These are phyloP conservation scores for Acanthosepion lycidas DNA, from an alignment of 2,888 invertebrate species.

Conservation along the genomic window DNA sequence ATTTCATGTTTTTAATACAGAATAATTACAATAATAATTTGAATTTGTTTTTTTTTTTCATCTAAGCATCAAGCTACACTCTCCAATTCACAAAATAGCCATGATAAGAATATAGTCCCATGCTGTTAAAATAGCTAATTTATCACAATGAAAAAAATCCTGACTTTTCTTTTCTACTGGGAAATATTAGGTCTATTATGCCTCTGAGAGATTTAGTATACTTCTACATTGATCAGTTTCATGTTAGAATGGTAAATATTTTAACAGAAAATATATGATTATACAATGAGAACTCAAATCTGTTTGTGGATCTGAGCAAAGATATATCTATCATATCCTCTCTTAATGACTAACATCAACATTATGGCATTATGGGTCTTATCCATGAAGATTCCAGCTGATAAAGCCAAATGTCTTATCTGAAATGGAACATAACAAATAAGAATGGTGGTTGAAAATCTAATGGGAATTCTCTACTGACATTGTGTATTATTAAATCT, in stretches of 20 bases:
- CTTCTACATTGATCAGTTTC: not conserved
- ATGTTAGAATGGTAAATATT: not conserved
- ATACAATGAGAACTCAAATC: not conserved
- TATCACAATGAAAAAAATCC: not conserved
- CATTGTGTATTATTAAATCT: not conserved
- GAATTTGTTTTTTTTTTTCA: no score
- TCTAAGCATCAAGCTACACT: no score
- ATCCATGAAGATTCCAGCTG: not conserved
- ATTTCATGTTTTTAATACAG: no score
- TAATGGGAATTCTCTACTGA: not conserved
- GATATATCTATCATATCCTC: not conserved
- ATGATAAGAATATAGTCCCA: no score
- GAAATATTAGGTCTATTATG: not conserved
- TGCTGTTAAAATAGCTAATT: not conserved
- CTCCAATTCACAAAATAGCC: no score
- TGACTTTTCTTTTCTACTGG: not conserved
- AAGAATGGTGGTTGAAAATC: not conserved
- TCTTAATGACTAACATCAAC: no score
- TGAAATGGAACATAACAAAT: not conserved
- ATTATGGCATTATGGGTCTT: not conserved
- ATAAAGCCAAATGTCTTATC: not conserved
- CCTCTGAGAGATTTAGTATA: not conserved
- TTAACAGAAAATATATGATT: not conserved
- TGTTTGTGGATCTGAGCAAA: not conserved
- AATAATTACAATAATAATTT: no score